phyloP scores from a whole-genome alignment of 2,797 vertebrate species.

The Tadarida brasiliensis region DNA sequence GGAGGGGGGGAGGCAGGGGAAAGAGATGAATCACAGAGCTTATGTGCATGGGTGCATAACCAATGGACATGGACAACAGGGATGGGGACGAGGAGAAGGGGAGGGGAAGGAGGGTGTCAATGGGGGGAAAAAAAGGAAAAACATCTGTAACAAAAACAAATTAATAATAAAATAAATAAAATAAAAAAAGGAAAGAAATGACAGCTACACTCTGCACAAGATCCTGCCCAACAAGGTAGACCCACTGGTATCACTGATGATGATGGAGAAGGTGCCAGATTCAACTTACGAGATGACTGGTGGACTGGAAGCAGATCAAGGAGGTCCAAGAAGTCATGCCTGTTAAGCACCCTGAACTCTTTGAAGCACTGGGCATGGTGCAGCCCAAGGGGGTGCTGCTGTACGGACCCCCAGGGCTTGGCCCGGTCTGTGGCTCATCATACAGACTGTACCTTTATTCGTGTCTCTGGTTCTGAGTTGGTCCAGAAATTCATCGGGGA shows the following conservation, averaged over 20 bases:
- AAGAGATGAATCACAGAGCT: too few species aligned
- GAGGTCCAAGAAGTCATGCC: constrained; percentile 99
- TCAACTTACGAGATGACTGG: constrained; percentile 99
- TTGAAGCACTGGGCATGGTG: constrained; percentile 98
- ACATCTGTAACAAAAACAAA: too few species aligned
- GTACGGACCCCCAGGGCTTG: constrained; percentile 96
- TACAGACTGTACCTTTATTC: constrained; percentile 99
- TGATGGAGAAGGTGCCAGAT: constrained; percentile 99
- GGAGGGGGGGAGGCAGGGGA: too few species aligned
- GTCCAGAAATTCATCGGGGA: constrained; percentile 99
- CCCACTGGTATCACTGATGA: constrained; percentile 98
- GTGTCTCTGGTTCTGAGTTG: constrained; percentile 97
- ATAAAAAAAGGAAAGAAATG: too few species aligned
- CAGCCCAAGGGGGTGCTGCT: constrained; percentile 99
- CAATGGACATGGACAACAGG: too few species aligned
- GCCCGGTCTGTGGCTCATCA: constrained; percentile 98
- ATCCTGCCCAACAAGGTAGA: constrained; percentile 99
- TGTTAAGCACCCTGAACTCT: constrained; percentile 98
- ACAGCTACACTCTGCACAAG: constrained; percentile 99
- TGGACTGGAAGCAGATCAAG: constrained; percentile 99
- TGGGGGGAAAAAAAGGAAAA: too few species aligned
- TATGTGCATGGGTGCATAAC: too few species aligned
- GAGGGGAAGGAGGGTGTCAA: too few species aligned
- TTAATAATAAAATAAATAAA: too few species aligned
- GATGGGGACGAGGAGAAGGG: too few species aligned